These are phyloP conservation scores for Alloscopus bannaensis DNA, from an alignment of 2,888 invertebrate genomes.

Conservation along the genomic window DNA sequence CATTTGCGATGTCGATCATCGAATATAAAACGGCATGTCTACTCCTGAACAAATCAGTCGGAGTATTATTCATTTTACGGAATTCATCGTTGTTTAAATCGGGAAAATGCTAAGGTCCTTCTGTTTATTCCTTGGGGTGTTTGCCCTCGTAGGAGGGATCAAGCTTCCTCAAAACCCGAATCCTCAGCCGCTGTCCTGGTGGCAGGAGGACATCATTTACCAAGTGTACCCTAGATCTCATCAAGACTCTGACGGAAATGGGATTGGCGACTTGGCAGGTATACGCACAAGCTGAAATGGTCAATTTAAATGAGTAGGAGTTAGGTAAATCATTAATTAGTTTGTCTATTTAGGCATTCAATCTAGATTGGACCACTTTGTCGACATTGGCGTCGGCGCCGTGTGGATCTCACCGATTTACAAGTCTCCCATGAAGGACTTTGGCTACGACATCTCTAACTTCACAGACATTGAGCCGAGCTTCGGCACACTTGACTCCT, in stretches of 20 bases:
- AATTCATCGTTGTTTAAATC: no score
- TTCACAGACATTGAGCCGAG: slow-evolving; percentile 83
- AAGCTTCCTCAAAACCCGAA: slow-evolving; percentile 21
- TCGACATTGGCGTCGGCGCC: slow-evolving; percentile 83
- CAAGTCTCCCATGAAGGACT: slow-evolving; percentile 87
- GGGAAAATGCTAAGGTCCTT: no score
- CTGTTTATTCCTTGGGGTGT: no score
- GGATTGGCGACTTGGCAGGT: slow-evolving; percentile 75
- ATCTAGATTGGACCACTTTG: slow-evolving; percentile 78
- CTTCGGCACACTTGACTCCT: slow-evolving; percentile 86
- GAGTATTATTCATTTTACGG: no score
- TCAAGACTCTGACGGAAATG: slow-evolving; percentile 75
- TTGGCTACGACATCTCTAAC: slow-evolving; percentile 91
- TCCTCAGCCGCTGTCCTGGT: slow-evolving; percentile 73
- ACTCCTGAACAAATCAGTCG: no score
- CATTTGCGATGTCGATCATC: no score
- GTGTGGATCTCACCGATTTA: slow-evolving; percentile 81
- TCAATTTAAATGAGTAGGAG: background rate
- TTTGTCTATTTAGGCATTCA: slow-evolving; percentile 75
- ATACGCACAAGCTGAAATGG: slow-evolving; percentile 14
- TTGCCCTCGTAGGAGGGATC: no score
- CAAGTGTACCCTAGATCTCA: slow-evolving; percentile 75
- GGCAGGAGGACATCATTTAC: slow-evolving; percentile 74
- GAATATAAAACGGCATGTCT: no score
- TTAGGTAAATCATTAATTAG: background rate